Percentiles rank a stretch among this genome's conserved stretches.
Evolutionary conservation across 2,113 vertebrate genomes (phyloP).

Genomic region (Mystacornis crossleyi): DNA sequence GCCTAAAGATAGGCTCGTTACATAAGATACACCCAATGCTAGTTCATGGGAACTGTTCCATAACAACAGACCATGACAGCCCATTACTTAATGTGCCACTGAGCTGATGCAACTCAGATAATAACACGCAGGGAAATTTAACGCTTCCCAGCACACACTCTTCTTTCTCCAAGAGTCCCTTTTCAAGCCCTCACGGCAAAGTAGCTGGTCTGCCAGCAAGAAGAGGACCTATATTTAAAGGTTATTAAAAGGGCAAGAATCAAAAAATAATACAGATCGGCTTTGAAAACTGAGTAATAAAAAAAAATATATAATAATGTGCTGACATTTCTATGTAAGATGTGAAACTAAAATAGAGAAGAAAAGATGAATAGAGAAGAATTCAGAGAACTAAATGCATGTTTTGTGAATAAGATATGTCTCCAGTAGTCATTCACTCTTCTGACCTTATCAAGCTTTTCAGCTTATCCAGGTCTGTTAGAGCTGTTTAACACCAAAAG

Average conservation of each 20-base stretch:
- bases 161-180: not conserved
- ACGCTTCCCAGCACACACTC: not conserved
- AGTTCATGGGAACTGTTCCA: conserved; percentile 22
- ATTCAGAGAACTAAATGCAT: not conserved
- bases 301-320: not conserved
- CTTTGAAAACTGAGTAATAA: not conserved
- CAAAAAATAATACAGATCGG: not conserved
- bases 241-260: conserved; percentile 33
- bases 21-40: not conserved
- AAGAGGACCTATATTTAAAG: not conserved
- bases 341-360: not conserved
- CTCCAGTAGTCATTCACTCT: not conserved
- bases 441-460: conserved; percentile 12
- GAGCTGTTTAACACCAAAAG: not conserved
- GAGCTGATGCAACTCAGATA: not conserved
- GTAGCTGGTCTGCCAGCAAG: not conserved
- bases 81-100: conserved; percentile 21
- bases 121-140: not conserved
- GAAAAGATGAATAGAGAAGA: not conserved
- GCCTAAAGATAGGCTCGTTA: not conserved
- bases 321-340: conserved; percentile 9
- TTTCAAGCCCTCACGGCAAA: not conserved
- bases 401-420: not conserved
- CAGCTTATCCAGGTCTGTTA: not conserved
- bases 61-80: conserved; percentile 13